phyloP scores from a whole-genome alignment of 2,113 vertebrate species.

The Delphinus delphis region DNA sequence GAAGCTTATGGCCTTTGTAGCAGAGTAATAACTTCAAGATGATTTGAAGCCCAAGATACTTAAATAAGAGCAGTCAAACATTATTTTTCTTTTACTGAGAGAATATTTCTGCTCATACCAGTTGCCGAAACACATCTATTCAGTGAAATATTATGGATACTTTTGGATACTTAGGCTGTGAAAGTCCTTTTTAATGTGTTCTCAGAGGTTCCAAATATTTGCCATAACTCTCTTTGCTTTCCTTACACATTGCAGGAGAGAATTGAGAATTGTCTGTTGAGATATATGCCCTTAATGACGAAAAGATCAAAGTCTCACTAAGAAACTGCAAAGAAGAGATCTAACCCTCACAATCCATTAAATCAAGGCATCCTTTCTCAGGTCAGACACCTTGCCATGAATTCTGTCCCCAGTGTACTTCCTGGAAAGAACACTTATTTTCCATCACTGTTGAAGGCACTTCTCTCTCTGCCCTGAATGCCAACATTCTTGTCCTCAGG shows the following conservation, averaged over 20 bases:
- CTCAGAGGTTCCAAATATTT: neutral
- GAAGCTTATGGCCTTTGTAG: neutral
- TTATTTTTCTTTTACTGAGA: neutral
- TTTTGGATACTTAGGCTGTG: neutral
- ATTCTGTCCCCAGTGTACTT: neutral
- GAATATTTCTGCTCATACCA: neutral
- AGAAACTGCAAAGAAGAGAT: neutral
- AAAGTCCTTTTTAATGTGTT: neutral
- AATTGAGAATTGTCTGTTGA: neutral
- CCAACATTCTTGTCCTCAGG: neutral
- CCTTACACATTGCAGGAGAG: neutral
- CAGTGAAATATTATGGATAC: neutral
- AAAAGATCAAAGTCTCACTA: neutral
- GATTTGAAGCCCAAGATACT: neutral
- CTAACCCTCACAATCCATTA: neutral
- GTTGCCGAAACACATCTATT: neutral
- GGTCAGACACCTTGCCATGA: neutral
- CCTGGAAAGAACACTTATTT: neutral
- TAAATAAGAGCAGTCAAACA: neutral
- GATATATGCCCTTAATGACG: neutral
- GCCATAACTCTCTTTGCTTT: neutral
- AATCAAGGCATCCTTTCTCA: neutral
- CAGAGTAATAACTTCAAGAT: neutral
- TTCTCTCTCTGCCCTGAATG: neutral
- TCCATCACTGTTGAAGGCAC: neutral